These are phyloP conservation scores for Fragum fragum DNA, from an alignment of 2,888 invertebrate genomes.

Conservation along the genomic window DNA sequence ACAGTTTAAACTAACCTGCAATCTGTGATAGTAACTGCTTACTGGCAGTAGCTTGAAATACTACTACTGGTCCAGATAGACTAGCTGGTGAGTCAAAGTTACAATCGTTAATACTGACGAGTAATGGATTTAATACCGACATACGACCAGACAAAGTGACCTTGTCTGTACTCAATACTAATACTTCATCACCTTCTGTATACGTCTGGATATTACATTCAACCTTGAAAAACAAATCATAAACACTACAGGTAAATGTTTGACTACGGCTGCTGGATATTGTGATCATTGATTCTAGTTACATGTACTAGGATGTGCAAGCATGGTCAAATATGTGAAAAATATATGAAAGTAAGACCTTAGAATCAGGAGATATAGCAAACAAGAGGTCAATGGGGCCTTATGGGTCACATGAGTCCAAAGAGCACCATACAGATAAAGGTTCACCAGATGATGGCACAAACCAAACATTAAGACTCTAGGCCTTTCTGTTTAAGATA, in stretches of 20 bases:
- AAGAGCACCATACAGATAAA: too few species aligned
- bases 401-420: too few species aligned
- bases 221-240: neutral
- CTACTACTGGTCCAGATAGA: conserved; percentile 66
- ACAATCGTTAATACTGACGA: conserved; percentile 71
- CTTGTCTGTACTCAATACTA: conserved; percentile 68
- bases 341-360: too few species aligned
- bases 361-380: too few species aligned
- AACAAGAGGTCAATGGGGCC: too few species aligned
- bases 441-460: too few species aligned
- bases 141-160: conserved; percentile 71
- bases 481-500: too few species aligned
- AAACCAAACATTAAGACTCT: too few species aligned
- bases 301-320: neutral
- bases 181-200: conserved; percentile 29
- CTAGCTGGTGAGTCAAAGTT: conserved; percentile 72
- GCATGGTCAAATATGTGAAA: neutral
- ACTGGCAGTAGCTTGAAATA: conserved; percentile 71
- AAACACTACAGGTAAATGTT: too few species aligned
- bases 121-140: conserved; percentile 71
- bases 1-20: conserved; percentile 61
- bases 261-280: too few species aligned
- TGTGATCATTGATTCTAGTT: neutral
- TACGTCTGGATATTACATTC: conserved; percentile 62
- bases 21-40: conserved; percentile 69